Evolutionary conservation across 2,797 vertebrate species (phyloP), one percentile per base, ranked within the genome.

Genomic region (Pseudochirops cupreus): DNA sequence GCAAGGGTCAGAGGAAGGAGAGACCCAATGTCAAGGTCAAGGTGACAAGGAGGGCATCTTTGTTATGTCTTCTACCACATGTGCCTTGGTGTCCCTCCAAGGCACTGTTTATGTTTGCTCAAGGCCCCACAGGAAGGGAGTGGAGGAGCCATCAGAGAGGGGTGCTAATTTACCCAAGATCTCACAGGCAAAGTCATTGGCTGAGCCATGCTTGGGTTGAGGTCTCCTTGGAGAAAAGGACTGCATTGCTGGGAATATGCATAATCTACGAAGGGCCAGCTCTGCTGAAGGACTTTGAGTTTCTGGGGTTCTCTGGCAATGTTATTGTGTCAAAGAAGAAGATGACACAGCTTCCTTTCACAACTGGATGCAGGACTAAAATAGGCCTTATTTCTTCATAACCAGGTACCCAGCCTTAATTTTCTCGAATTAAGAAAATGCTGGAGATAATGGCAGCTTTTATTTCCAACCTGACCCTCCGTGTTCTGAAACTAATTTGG

Each of bases 401-500:
- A 31, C 89, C 91, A 95, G 93, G 95, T 93, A 57, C 95, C 91
- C 96, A 91, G 98, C 96, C 94, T 97, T 96, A 90, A 54, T 74
- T 97, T 97, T 98, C 97, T 97, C 93, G 95, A 91, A 95, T 97
- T 92, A 97, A 98, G 97, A 98, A 98, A 98, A 96, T 96, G 87
- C 94, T 96, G 96, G 50, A 98, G 98, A 97, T 97, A 98, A 98
- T 97, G 97, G 93, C 92, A 96, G 97, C 93, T 97, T 98, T 99
- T 97, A 98, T 99, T 99, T 99, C 98, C 98, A 99, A 97, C 93
- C 95, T 98, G 98, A 98, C 99, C 97, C 98, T 98, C 97, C 97
- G 96, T 33, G 18, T 98, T 98, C 99, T 99, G 99, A 99, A 99
- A 99, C 99, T 99, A 99, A 99, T 99, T 99, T 99, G 98, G 99